These are phyloP conservation scores for Cyanoramphus novaezelandiae DNA, from an alignment of 2,113 vertebrate genomes.

Conservation along the genomic window DNA sequence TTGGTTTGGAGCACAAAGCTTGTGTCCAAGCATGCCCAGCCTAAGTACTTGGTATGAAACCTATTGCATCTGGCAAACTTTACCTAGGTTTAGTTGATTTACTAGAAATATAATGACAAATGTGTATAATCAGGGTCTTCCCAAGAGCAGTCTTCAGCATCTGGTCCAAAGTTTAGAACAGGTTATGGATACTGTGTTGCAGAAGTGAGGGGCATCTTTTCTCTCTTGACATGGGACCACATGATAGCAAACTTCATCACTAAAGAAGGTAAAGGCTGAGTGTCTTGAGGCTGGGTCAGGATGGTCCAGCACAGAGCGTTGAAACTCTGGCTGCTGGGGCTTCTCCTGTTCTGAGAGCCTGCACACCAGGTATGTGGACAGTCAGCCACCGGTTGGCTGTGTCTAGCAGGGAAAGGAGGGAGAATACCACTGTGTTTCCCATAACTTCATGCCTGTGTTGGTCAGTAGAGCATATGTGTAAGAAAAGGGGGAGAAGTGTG, in stretches of 20 bases:
- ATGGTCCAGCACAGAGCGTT: not conserved
- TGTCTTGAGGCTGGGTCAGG: not conserved
- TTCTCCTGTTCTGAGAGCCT: not conserved
- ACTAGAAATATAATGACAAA: not conserved
- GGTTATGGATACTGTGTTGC: not conserved
- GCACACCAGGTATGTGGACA: accelerated
- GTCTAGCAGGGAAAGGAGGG: not conserved
- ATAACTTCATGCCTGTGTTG: not conserved
- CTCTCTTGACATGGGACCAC: not conserved
- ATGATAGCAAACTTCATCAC: not conserved
- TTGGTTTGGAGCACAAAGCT: not conserved
- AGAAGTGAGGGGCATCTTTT: not conserved
- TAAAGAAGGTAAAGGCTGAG: not conserved
- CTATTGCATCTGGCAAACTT: not conserved
- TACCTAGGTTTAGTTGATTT: not conserved
- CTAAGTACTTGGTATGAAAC: not conserved
- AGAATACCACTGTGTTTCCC: not conserved
- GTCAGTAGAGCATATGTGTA: not conserved
- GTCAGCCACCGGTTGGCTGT: not conserved
- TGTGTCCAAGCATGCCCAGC: accelerated
- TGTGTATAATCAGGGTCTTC: not conserved
- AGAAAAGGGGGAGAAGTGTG: not conserved
- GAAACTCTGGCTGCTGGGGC: not conserved
- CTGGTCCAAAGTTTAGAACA: not conserved
- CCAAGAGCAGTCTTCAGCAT: not conserved